Evolutionary conservation across 2,797 vertebrate species (phyloP).

Genomic region (Chiloscyllium punctatum): DNA sequence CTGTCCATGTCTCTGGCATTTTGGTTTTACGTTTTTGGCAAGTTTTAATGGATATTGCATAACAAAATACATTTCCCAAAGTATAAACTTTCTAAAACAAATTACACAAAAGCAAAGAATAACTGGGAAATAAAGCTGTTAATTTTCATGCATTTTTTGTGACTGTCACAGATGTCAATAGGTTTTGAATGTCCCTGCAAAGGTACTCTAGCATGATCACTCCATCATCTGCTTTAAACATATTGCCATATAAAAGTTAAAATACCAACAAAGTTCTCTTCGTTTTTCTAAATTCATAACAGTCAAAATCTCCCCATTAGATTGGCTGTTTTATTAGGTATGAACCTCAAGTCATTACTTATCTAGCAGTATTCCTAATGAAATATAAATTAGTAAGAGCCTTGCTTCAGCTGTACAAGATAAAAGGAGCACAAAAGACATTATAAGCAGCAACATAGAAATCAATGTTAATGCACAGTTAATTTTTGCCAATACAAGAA

Average conservation of each 20-base stretch:
- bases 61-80: constrained; percentile 18
- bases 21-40: not conserved
- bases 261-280: not conserved
- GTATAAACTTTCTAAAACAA: not conserved
- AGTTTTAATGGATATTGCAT: not conserved
- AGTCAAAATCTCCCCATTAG: not conserved
- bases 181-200: not conserved
- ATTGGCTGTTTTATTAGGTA: not conserved
- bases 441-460: not conserved
- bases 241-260: not conserved
- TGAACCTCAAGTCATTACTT: not conserved
- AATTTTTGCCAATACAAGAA: not conserved
- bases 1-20: not conserved
- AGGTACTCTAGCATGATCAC: not conserved
- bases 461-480: not conserved
- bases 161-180: not conserved
- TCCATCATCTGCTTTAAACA: not conserved
- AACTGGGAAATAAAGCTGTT: not conserved
- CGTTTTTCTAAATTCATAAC: not conserved
- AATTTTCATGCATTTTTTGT: not conserved
- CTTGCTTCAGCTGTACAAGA: not conserved
- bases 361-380: not conserved
- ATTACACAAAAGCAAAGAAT: not conserved
- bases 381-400: not conserved
- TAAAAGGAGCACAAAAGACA: not conserved